These are phyloP conservation scores for Acanthurus leucopareius DNA, from an alignment of 2,797 vertebrate genomes.

Conservation along the genomic window DNA sequence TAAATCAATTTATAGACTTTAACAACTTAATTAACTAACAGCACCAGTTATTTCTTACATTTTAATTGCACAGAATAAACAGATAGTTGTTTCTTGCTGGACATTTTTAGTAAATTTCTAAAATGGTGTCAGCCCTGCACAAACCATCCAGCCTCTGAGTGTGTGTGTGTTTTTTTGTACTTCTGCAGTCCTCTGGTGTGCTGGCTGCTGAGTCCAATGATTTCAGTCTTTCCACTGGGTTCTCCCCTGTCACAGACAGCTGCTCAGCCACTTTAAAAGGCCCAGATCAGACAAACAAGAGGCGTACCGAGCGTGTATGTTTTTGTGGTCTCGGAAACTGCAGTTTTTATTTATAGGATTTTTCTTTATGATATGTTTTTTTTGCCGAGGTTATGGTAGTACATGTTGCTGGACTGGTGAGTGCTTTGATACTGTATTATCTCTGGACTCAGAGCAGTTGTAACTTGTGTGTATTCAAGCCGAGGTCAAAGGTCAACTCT, in stretches of 20 bases:
- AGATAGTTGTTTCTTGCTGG: not conserved
- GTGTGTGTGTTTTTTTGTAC: conserved; percentile 44
- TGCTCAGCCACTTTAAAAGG: conserved; percentile 74
- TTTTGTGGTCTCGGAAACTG: conserved; percentile 64
- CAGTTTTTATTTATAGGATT: conserved; percentile 64
- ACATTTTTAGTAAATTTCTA: conserved; percentile 26
- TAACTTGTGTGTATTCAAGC: conserved; percentile 40
- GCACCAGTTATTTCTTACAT: not conserved
- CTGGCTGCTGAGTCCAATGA: conserved; percentile 63
- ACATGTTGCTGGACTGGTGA: conserved; percentile 21
- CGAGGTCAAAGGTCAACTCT: conserved; percentile 40
- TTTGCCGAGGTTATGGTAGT: conserved; percentile 22
- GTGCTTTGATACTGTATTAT: conserved; percentile 41
- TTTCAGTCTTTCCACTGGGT: conserved; percentile 80
- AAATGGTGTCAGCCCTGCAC: conserved; percentile 36
- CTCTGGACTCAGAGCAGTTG: conserved; percentile 42
- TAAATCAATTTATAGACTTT: too few relatives aligned
- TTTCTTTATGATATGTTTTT: conserved; percentile 11
- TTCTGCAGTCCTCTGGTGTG: conserved; percentile 35
- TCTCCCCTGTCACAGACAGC: conserved; percentile 67
- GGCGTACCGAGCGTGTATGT: conserved; percentile 51
- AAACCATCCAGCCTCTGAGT: conserved; percentile 24
- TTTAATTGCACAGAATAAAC: conserved; percentile 2
- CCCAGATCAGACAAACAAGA: conserved; percentile 60
- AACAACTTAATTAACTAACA: not conserved